A percentile compares a stretch with the other conserved stretches of the same genome.
These are phyloP conservation scores for Caenorhabditis afra DNA, from an alignment of 2,888 invertebrate species.

Conservation along the genomic window DNA sequence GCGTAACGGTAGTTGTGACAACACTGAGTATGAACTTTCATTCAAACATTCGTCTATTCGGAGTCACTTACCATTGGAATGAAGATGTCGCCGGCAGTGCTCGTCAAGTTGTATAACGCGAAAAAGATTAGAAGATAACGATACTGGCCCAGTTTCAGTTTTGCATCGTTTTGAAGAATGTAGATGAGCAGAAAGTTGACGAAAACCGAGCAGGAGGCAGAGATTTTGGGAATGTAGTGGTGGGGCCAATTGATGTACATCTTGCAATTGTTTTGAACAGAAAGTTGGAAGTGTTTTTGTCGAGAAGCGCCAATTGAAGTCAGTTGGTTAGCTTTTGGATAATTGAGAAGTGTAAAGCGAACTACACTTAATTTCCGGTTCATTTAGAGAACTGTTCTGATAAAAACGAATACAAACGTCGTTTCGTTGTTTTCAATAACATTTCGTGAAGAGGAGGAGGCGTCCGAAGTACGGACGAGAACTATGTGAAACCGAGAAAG, in stretches of 20 bases:
- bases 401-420: too few species aligned
- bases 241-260: constrained; percentile 43
- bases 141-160: constrained; percentile 20
- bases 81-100: constrained; percentile 26
- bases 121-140: constrained; percentile 27
- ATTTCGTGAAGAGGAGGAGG: too few species aligned
- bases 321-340: too few species aligned
- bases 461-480: too few species aligned
- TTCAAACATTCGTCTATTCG: too few species aligned
- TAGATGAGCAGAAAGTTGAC: constrained; percentile 22
- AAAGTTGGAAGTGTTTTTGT: too few species aligned
- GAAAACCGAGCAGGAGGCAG: background rate
- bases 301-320: too few species aligned
- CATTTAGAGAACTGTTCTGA: too few species aligned
- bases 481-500: background rate
- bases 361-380: too few species aligned
- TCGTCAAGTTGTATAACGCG: constrained; percentile 21
- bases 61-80: constrained; percentile 25
- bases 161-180: constrained; percentile 26
- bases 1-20: constrained; percentile 15
- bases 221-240: constrained; percentile 31
- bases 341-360: too few species aligned
- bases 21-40: background rate
- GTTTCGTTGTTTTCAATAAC: too few species aligned
- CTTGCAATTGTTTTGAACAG: too few species aligned